Conservation (phyloP, 92 coral and sea anemone species). For the Parazoanthus swiftii region DNA sequence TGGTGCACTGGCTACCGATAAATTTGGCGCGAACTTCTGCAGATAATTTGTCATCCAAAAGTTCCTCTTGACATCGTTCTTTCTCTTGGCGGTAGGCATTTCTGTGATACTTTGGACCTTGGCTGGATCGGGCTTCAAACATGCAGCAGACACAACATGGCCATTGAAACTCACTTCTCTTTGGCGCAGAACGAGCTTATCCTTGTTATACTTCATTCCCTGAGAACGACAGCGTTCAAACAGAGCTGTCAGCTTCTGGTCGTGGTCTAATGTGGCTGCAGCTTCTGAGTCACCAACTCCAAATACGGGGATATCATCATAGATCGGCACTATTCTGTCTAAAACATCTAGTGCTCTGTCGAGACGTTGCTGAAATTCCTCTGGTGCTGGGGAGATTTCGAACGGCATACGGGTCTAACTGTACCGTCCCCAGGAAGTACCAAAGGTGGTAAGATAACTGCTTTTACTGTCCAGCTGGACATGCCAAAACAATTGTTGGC, state of each 20-base stretch:
- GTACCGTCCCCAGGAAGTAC: constrained; percentile 38
- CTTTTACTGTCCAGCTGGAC: constrained; percentile 30
- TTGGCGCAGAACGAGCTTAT: constrained; percentile 24
- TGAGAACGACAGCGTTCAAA: neutral
- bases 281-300: constrained; percentile 34
- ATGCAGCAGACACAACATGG: constrained; percentile 18
- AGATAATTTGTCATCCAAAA: constrained; percentile 5
- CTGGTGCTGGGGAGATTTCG: constrained; percentile 43
- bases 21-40: constrained; percentile 11
- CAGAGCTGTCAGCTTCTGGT: constrained; percentile 23
- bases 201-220: constrained; percentile 35
- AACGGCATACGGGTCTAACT: constrained; percentile 41
- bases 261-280: constrained; percentile 28
- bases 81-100: constrained; percentile 31
- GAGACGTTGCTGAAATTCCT: constrained; percentile 34
- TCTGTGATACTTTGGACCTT: constrained; percentile 41
- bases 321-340: constrained; percentile 14
- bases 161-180: constrained; percentile 37
- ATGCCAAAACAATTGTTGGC: constrained; percentile 29
- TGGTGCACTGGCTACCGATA: neutral
- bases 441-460: constrained; percentile 45
- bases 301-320: constrained; percentile 10
- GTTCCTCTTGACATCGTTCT: neutral
- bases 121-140: constrained; percentile 41
- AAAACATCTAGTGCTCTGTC: constrained; percentile 19